Conservation (phyloP, 2,888 invertebrate genomes). For the Drosophila neoperkinsi region DNA sequence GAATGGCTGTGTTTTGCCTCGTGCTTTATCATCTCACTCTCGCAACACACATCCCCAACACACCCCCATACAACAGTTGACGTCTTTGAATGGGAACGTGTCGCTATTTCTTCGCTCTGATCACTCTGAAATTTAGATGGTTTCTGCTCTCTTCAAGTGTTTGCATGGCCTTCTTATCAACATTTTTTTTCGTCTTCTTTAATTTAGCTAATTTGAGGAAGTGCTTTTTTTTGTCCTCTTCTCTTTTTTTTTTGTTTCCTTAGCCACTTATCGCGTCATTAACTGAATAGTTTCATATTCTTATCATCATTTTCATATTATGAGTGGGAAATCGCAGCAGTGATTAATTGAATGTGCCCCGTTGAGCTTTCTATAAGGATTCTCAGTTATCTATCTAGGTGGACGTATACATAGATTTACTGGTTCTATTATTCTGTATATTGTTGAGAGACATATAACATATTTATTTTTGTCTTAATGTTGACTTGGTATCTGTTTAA, state of each 20-base stretch:
- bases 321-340: not conserved
- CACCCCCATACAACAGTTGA: conserved; percentile 6
- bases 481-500: conserved; percentile 47
- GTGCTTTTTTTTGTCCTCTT: conserved; percentile 33
- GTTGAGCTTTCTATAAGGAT: conserved; percentile 2
- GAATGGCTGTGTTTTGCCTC: conserved; percentile 28
- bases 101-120: conserved; percentile 27
- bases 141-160: conserved; percentile 14
- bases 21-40: conserved; percentile 36
- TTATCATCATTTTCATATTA: conserved; percentile 1
- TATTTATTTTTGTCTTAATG: conserved; percentile 29
- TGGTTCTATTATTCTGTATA: not conserved
- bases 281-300: conserved; percentile 23
- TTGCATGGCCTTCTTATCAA: conserved; percentile 49
- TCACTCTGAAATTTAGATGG: conserved; percentile 22
- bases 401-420: not conserved
- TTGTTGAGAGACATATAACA: not conserved
- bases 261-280: conserved; percentile 59
- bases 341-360: conserved; percentile 18
- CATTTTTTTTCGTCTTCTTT: conserved; percentile 23
- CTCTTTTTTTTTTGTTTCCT: not conserved
- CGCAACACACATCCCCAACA: conserved; percentile 9
- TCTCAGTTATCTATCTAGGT: not conserved
- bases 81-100: conserved; percentile 42
- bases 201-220: conserved; percentile 70